These are phyloP conservation scores for Elaphurus davidianus DNA, from an alignment of 2,113 vertebrate species.

Conservation along the genomic window DNA sequence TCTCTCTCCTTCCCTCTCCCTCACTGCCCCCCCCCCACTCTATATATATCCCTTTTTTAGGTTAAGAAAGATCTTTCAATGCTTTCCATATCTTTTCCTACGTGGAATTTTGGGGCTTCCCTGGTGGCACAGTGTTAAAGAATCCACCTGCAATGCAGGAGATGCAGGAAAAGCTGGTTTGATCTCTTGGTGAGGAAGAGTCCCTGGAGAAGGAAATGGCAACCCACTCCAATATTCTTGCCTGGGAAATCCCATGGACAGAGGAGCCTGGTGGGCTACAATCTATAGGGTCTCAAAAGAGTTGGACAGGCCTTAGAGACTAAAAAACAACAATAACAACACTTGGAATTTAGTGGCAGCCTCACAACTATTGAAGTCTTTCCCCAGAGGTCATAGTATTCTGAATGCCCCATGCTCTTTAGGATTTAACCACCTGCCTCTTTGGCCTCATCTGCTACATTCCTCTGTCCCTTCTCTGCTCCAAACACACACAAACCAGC, in stretches of 20 bases:
- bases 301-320: neutral
- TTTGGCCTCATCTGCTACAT: neutral
- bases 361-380: neutral
- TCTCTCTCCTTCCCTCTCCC: neutral
- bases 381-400: too few species aligned
- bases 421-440: neutral
- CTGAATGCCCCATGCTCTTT: neutral
- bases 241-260: neutral
- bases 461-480: rapidly evolving
- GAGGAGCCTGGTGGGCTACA: neutral
- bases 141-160: neutral
- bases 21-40: too few species aligned
- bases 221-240: neutral
- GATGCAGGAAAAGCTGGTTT: neutral
- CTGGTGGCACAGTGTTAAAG: neutral
- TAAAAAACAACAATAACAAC: neutral
- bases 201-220: neutral
- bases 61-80: neutral
- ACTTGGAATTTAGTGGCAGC: neutral
- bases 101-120: neutral
- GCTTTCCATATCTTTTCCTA: neutral
- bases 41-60: neutral
- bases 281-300: neutral
- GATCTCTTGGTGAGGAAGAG: neutral
- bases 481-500: neutral